These are phyloP conservation scores for Teleogryllus occipitalis DNA, from an alignment of 1,140 invertebrate genomes.

Conservation along the genomic window DNA sequence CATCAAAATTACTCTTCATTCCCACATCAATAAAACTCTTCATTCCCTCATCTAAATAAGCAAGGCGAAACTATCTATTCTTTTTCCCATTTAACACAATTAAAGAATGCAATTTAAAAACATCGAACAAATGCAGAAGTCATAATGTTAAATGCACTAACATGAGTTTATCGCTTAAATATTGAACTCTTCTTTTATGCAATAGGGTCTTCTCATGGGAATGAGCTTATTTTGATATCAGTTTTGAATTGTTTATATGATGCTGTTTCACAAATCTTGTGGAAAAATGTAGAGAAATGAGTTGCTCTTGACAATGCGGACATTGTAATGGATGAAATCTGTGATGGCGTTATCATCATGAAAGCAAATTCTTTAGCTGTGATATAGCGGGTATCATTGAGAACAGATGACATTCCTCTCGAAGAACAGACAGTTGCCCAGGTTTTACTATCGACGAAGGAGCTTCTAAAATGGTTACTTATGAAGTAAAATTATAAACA, in stretches of 20 bases:
- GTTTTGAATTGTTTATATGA: slow-evolving; percentile 95
- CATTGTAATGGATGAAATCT: slow-evolving; percentile 98
- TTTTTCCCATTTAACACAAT: no score
- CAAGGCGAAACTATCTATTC: no score
- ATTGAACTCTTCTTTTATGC: slow-evolving; percentile 99
- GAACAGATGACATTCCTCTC: slow-evolving; percentile 94
- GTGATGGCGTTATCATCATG: slow-evolving; percentile 93
- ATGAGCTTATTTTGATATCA: slow-evolving; percentile 91
- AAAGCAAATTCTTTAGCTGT: slow-evolving; percentile 90
- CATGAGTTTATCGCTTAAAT: slow-evolving; percentile 94
- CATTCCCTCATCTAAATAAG: no score
- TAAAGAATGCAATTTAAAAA: no score
- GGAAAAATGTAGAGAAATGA: slow-evolving; percentile 94
- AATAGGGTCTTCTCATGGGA: slow-evolving; percentile 93
- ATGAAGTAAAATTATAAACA: no score
- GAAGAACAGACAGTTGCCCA: slow-evolving; percentile 97
- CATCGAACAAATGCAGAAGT: slow-evolving; percentile 93
- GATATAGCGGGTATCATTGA: slow-evolving; percentile 84
- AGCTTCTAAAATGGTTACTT: no score
- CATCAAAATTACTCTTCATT: no score
- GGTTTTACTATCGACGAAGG: no score
- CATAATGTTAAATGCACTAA: slow-evolving; percentile 95
- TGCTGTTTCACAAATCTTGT: slow-evolving; percentile 84
- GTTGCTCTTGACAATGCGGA: slow-evolving; percentile 88
- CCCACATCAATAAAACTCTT: no score